These are phyloP conservation scores for Stictonetta naevosa DNA, from an alignment of 2,113 vertebrate species.

Conservation along the genomic window DNA sequence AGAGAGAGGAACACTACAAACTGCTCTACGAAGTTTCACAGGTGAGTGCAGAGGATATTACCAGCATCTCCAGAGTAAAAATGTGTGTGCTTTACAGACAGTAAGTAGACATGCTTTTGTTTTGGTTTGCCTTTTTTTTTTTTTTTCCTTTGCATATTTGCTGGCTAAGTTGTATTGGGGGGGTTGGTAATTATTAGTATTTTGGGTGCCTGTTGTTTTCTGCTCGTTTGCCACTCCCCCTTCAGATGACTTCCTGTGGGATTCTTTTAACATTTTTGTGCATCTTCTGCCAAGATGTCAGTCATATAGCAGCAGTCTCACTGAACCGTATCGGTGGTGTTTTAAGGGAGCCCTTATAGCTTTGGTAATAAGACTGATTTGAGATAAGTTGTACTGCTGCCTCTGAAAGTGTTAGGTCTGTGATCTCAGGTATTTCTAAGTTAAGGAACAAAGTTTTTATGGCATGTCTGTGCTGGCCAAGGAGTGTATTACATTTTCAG, in stretches of 20 bases:
- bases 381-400: conserved; percentile 55
- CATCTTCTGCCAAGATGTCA: conserved; percentile 78
- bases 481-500: conserved; percentile 8
- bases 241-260: conserved; percentile 81
- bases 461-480: conserved; percentile 45
- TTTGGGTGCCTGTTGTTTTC: conserved; percentile 71
- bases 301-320: conserved; percentile 62
- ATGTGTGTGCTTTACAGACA: conserved; percentile 47
- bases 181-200: conserved; percentile 59
- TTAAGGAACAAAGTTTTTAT: conserved; percentile 75
- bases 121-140: conserved; percentile 12
- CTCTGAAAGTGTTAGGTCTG: conserved; percentile 47
- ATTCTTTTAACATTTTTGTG: conserved; percentile 81
- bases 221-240: conserved; percentile 74
- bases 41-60: conserved; percentile 84
- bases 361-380: conserved; percentile 65
- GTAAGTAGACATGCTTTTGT: conserved; percentile 52
- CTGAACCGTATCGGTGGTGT: conserved; percentile 49
- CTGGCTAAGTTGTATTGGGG: conserved; percentile 22
- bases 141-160: conserved; percentile 30
- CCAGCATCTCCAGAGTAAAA: conserved; percentile 45
- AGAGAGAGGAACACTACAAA: conserved; percentile 98
- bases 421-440: conserved; percentile 65
- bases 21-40: conserved; percentile 98
- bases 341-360: conserved; percentile 61